Evolutionary conservation across 2,113 vertebrate genomes (phyloP).

Genomic region (Nerophis lumbriciformis): DNA sequence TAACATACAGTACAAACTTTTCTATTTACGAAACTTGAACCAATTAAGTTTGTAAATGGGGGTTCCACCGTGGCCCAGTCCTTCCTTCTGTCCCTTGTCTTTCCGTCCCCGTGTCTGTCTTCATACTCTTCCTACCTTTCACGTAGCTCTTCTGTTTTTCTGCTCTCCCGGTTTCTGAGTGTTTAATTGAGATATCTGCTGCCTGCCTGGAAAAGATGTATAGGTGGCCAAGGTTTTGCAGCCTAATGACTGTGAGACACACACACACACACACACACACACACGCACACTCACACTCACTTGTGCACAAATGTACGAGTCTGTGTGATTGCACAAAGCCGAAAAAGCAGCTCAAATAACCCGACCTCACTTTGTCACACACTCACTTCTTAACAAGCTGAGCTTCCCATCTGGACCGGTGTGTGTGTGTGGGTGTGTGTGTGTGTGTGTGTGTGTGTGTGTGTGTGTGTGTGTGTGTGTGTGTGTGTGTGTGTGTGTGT

Average conservation of each 20-base stretch:
- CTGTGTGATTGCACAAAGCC: constrained; percentile 26
- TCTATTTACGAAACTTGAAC: too few species aligned
- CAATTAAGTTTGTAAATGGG: too few species aligned
- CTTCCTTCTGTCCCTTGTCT: too few species aligned
- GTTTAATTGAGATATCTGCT: constrained; percentile 65
- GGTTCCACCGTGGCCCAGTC: too few species aligned
- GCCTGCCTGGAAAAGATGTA: constrained; percentile 60
- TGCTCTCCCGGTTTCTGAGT: constrained; percentile 44
- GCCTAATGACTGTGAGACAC: constrained; percentile 51
- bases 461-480: constrained; percentile 10
- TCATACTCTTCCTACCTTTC: not conserved
- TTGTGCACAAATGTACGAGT: constrained; percentile 10
- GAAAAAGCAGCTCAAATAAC: constrained; percentile 50
- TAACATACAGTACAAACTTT: too few species aligned
- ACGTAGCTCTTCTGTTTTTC: constrained; percentile 14
- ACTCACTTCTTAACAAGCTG: constrained; percentile 26
- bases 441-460: not conserved
- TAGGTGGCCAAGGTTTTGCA: constrained; percentile 48
- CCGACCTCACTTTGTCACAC: constrained; percentile 19
- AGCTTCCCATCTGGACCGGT: constrained; percentile 29
- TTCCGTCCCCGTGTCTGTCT: too few species aligned
- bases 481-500: constrained; percentile 13
- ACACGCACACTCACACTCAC: constrained; percentile 9
- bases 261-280: not conserved
- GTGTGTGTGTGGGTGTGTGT: constrained; percentile 4